Conservation (phyloP, 2,888 invertebrate genomes). For the Ormia ochracea region DNA sequence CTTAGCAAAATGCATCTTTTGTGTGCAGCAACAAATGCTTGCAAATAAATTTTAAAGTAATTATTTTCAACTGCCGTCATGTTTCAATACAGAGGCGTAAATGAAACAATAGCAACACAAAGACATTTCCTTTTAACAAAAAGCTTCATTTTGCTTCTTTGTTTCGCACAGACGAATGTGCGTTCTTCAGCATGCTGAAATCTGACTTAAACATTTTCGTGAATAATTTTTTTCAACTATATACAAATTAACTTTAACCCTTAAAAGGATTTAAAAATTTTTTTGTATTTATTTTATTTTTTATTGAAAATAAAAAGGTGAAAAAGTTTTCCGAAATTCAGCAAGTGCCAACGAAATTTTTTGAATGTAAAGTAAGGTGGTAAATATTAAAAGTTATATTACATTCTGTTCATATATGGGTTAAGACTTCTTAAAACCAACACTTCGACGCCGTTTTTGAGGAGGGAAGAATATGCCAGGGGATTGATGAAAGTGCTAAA, state of each 20-base stretch:
- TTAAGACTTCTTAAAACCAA: background rate
- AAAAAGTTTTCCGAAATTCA: too few species aligned
- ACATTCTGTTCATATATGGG: background rate
- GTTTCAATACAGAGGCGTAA: background rate
- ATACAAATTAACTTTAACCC: background rate
- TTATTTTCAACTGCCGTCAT: background rate
- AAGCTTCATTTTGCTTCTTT: background rate
- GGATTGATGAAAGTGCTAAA: constrained; percentile 29
- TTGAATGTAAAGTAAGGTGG: too few species aligned
- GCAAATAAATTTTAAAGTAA: background rate
- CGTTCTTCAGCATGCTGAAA: background rate
- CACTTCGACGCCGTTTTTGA: background rate
- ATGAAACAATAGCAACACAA: background rate
- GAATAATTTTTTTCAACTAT: background rate
- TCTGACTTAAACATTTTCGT: background rate
- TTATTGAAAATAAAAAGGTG: too few species aligned
- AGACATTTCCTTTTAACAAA: background rate
- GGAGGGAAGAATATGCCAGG: background rate
- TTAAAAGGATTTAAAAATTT: background rate
- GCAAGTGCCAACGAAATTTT: too few species aligned
- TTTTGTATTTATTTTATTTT: background rate
- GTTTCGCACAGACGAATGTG: background rate
- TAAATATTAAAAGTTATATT: background rate
- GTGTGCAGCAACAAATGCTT: background rate
- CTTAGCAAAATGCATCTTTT: background rate